Conservation (phyloP, 1,140 invertebrate genomes). For the Anagrus nilaparvatae region DNA sequence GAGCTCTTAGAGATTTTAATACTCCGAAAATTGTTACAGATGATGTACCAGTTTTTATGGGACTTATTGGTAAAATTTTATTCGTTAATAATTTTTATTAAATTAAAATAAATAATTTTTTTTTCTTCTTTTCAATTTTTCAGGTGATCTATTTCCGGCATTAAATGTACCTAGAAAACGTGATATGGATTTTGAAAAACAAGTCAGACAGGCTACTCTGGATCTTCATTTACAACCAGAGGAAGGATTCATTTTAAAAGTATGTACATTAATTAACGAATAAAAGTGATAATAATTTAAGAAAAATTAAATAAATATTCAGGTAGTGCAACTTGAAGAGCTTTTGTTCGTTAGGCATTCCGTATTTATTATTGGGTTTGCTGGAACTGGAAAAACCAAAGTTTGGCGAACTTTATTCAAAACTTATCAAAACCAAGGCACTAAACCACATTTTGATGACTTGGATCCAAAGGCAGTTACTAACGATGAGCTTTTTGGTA, state of each 20-base stretch:
- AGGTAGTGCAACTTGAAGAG: constrained; percentile 87
- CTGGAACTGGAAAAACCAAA: constrained; percentile 88
- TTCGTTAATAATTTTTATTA: constrained; percentile 7
- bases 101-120: not conserved
- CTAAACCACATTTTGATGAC: constrained; percentile 78
- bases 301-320: constrained; percentile 4
- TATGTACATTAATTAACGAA: constrained; percentile 21
- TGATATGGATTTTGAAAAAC: constrained; percentile 75
- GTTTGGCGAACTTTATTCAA: constrained; percentile 84
- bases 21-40: constrained; percentile 88
- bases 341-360: constrained; percentile 88
- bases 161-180: constrained; percentile 78
- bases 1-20: constrained; percentile 86
- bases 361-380: constrained; percentile 84
- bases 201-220: constrained; percentile 61
- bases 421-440: constrained; percentile 70
- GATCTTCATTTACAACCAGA: constrained; percentile 85
- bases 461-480: constrained; percentile 93
- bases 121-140: not conserved
- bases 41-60: constrained; percentile 83
- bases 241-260: constrained; percentile 77
- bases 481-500: constrained; percentile 90
- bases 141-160: constrained; percentile 75
- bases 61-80: constrained; percentile 66
- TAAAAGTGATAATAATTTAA: constrained; percentile 1